These are phyloP conservation scores for Gymnocypris eckloni DNA, from an alignment of 2,797 vertebrate genomes.

Conservation along the genomic window DNA sequence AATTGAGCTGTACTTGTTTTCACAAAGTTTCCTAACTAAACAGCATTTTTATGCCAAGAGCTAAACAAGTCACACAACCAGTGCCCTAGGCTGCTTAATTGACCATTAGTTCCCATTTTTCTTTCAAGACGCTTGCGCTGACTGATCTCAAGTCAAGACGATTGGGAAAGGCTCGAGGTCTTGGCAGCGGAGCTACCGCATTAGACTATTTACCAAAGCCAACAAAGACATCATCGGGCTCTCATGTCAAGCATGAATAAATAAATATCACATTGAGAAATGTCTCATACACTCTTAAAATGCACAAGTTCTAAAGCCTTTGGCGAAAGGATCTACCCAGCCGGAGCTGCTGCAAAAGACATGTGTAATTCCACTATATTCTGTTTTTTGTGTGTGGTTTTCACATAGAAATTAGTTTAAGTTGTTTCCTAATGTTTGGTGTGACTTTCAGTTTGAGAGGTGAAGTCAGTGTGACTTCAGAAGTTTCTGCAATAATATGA, in stretches of 20 bases:
- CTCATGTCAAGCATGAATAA: slow-evolving; percentile 49
- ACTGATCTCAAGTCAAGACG: slow-evolving; percentile 48
- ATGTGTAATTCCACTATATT: slow-evolving; percentile 33
- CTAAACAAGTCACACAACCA: slow-evolving; percentile 22
- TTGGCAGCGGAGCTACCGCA: slow-evolving; percentile 33
- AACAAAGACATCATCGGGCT: slow-evolving; percentile 13
- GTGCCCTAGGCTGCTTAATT: slow-evolving; percentile 65
- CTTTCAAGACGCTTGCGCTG: slow-evolving; percentile 50
- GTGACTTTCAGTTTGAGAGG: not conserved
- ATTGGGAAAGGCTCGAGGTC: slow-evolving; percentile 44
- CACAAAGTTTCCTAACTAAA: slow-evolving; percentile 19
- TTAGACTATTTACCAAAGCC: slow-evolving; percentile 28
- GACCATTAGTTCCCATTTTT: slow-evolving; percentile 66
- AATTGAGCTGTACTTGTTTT: slow-evolving; percentile 3
- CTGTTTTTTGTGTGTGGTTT: too few species aligned
- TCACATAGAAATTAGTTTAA: not conserved
- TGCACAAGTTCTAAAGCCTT: slow-evolving; percentile 54
- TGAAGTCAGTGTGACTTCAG: not conserved
- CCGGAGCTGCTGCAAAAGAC: slow-evolving; percentile 66
- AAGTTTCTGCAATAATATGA: not conserved
- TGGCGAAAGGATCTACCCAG: slow-evolving; percentile 68
- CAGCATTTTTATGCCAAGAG: slow-evolving; percentile 33
- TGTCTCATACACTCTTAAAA: slow-evolving; percentile 64
- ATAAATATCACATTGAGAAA: slow-evolving; percentile 53
- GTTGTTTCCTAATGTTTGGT: slow-evolving; percentile 2